Evolutionary conservation across 2,888 invertebrate genomes (phyloP).

Genomic region (Nezara viridula): DNA sequence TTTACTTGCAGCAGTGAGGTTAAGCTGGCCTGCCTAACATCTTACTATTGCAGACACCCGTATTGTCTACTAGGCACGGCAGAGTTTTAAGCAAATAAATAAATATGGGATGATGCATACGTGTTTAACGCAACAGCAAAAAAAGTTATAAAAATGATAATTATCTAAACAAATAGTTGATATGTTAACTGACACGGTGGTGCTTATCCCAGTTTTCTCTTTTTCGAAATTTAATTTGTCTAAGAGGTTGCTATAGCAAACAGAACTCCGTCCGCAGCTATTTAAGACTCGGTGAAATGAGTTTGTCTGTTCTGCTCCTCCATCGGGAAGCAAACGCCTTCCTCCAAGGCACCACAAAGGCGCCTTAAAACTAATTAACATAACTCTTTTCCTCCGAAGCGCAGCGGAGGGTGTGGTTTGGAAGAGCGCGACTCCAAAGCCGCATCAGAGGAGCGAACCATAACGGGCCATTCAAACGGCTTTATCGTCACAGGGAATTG

Average conservation of each 20-base stretch:
- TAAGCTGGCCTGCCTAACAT: too few relatives aligned
- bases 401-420: not conserved
- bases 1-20: too few relatives aligned
- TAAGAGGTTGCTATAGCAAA: not conserved
- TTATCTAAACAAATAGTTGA: too few relatives aligned
- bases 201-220: too few relatives aligned
- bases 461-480: not conserved
- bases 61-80: too few relatives aligned
- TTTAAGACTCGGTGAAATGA: not conserved
- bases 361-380: constrained; percentile 35
- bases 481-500: constrained; percentile 5
- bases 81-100: too few relatives aligned
- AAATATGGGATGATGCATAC: too few relatives aligned
- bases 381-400: not conserved
- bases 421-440: not conserved
- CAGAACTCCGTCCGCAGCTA: not conserved
- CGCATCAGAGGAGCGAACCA: not conserved
- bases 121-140: too few relatives aligned
- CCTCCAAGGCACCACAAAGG: constrained; percentile 4
- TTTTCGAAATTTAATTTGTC: too few relatives aligned
- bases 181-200: too few relatives aligned
- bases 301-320: not conserved
- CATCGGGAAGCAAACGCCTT: not conserved
- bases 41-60: too few relatives aligned
- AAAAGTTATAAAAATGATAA: too few relatives aligned